phyloP scores from a whole-genome alignment of 1,140 invertebrate genomes.

The Cheumatopsyche charites region DNA sequence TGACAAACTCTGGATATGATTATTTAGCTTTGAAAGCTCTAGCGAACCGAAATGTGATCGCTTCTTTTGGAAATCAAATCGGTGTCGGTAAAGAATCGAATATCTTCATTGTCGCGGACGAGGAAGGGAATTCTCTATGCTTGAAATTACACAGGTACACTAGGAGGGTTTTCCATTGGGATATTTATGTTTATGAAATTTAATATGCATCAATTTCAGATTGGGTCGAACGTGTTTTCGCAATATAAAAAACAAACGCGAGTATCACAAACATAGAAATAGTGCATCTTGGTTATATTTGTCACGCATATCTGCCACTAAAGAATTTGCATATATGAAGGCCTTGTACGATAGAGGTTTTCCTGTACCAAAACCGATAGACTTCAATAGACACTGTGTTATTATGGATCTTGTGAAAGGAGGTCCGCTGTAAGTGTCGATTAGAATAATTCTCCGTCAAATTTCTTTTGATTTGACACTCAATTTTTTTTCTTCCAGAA shows the following conservation, averaged over 20 bases:
- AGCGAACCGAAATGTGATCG: slow-evolving; percentile 76
- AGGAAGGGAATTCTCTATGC: slow-evolving; percentile 76
- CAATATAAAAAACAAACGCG: slow-evolving; percentile 95
- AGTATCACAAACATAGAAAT: slow-evolving; percentile 93
- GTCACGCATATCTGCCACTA: slow-evolving; percentile 94
- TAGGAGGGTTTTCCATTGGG: neutral
- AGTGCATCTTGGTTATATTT: slow-evolving; percentile 95
- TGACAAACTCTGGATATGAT: slow-evolving; percentile 97
- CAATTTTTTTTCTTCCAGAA: slow-evolving; percentile 62
- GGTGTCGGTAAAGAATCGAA: slow-evolving; percentile 98
- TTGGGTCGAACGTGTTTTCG: slow-evolving; percentile 94
- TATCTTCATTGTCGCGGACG: slow-evolving; percentile 86
- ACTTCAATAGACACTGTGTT: slow-evolving; percentile 95
- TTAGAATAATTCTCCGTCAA: neutral
- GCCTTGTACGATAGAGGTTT: slow-evolving; percentile 89
- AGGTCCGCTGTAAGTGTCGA: slow-evolving; percentile 70
- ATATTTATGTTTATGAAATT: slow-evolving; percentile 15
- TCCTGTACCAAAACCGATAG: slow-evolving; percentile 93
- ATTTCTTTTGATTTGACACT: slow-evolving; percentile 21
- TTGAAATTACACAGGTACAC: slow-evolving; percentile 86
- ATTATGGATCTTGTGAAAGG: slow-evolving; percentile 93
- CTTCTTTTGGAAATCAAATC: slow-evolving; percentile 96
- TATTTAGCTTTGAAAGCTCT: slow-evolving; percentile 93
- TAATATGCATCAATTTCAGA: slow-evolving; percentile 57
- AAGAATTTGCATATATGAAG: slow-evolving; percentile 99